These are phyloP conservation scores for Melanargia galathea DNA, from an alignment of 2,888 invertebrate species.

Conservation along the genomic window DNA sequence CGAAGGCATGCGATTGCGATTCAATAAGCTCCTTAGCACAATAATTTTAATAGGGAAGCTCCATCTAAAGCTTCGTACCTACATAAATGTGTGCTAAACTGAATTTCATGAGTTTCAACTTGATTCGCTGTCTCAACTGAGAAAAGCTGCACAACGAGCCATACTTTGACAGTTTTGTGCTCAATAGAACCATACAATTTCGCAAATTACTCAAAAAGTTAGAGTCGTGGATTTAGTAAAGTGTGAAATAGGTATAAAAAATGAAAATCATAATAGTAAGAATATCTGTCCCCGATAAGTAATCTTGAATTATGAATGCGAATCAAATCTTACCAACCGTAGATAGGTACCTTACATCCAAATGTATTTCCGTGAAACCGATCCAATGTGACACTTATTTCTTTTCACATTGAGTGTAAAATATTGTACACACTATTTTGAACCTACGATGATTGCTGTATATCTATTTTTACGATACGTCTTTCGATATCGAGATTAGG, in stretches of 20 bases:
- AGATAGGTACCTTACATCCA: constrained; percentile 44
- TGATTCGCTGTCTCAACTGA: too few species aligned
- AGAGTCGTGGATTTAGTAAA: not conserved
- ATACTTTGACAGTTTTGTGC: too few species aligned
- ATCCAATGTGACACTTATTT: constrained; percentile 23
- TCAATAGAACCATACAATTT: too few species aligned
- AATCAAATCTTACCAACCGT: constrained; percentile 60
- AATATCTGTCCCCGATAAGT: constrained; percentile 56
- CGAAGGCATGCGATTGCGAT: too few species aligned
- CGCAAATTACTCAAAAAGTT: too few species aligned
- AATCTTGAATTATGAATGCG: constrained; percentile 79
- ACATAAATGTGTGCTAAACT: too few species aligned
- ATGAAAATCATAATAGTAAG: constrained; percentile 47
- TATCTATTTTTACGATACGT: constrained; percentile 74
- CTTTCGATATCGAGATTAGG: constrained; percentile 47
- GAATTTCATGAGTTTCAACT: too few species aligned
- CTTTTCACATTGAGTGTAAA: constrained; percentile 15
- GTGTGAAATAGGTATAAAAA: not conserved
- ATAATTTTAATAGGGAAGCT: too few species aligned
- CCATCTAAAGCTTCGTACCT: too few species aligned
- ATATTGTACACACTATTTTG: constrained; percentile 18
- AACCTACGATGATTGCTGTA: constrained; percentile 46
- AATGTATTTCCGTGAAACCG: not conserved
- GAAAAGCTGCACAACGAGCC: too few species aligned
- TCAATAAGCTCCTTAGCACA: too few species aligned